Evolutionary conservation across 2,888 invertebrate species (phyloP).

Genomic region (Nasonia oneida): DNA sequence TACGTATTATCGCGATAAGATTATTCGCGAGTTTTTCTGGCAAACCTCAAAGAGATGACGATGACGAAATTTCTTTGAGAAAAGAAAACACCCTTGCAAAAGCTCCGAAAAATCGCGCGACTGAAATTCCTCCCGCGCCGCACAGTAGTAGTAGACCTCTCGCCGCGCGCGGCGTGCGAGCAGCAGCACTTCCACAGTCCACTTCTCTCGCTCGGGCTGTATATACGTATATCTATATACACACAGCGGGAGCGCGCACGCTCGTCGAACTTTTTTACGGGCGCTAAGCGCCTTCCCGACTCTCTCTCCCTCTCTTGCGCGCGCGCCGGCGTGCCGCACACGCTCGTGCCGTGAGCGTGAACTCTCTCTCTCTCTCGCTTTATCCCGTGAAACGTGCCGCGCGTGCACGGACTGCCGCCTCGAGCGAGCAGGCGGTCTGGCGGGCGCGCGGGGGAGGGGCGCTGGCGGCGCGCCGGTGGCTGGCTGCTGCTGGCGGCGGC

Average conservation of each 20-base stretch:
- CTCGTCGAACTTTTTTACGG: conserved; percentile 41
- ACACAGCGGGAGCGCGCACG: conserved; percentile 31
- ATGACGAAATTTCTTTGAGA: no score
- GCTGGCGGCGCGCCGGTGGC: conserved; percentile 72
- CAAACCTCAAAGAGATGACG: no score
- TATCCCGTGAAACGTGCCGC: conserved; percentile 60
- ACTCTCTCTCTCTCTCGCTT: conserved; percentile 43
- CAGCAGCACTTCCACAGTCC: neutral
- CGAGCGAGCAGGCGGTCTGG: conserved; percentile 49
- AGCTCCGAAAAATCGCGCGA: neutral
- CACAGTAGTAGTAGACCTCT: conserved; percentile 5
- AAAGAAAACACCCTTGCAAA: neutral
- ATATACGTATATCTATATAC: neutral
- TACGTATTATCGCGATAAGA: no score
- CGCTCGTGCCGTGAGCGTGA: conserved; percentile 30
- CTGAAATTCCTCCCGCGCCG: neutral
- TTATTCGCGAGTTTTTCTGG: no score
- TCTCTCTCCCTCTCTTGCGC: conserved; percentile 52
- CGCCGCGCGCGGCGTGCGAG: neutral
- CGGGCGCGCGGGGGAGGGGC: conserved; percentile 47
- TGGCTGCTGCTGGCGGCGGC: conserved; percentile 64
- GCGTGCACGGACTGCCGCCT: conserved; percentile 60
- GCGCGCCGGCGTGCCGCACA: conserved; percentile 44
- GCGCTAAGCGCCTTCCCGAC: conserved; percentile 57
- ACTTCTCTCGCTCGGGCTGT: neutral